A percentile compares a stretch with the other conserved stretches of the same genome.
Conservation (phyloP, 37 sponge, comb jelly and placozoan genomes). For the Ianthella basta region DNA sequence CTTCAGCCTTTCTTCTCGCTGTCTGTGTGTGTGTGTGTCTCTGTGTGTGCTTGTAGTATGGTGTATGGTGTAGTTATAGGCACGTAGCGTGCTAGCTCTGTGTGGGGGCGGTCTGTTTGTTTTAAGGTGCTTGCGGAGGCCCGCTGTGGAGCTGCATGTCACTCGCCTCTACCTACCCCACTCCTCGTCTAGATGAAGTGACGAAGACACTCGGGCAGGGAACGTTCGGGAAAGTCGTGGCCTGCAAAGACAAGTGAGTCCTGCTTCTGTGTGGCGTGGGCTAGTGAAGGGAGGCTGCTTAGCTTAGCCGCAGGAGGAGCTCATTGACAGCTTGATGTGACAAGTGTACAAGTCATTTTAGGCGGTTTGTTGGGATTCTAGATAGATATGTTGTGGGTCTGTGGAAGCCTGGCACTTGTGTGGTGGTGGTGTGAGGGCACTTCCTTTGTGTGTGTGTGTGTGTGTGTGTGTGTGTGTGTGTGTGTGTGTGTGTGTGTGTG, state of each 20-base stretch:
- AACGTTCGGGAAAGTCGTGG: constrained; percentile 98
- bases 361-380: neutral
- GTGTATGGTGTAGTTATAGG: neutral
- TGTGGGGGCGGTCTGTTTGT: neutral
- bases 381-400: neutral
- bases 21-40: neutral
- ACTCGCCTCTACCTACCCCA: neutral
- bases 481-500: constrained; percentile 32
- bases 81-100: neutral
- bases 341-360: too few relatives aligned
- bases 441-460: constrained; percentile 51
- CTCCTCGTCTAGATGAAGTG: constrained; percentile 76
- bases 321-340: too few relatives aligned
- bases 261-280: too few relatives aligned
- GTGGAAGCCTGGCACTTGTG: too few relatives aligned
- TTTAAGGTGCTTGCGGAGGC: neutral
- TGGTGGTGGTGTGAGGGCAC: too few relatives aligned
- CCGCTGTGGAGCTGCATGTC: neutral
- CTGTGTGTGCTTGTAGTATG: neutral
- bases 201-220: constrained; percentile 91
- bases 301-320: too few relatives aligned
- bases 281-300: too few relatives aligned
- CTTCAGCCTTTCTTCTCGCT: neutral
- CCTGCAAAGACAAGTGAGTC: constrained; percentile 87
- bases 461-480: constrained; percentile 8